phyloP scores from a whole-genome alignment of 2,113 vertebrate species.

The Ursus arctos region DNA sequence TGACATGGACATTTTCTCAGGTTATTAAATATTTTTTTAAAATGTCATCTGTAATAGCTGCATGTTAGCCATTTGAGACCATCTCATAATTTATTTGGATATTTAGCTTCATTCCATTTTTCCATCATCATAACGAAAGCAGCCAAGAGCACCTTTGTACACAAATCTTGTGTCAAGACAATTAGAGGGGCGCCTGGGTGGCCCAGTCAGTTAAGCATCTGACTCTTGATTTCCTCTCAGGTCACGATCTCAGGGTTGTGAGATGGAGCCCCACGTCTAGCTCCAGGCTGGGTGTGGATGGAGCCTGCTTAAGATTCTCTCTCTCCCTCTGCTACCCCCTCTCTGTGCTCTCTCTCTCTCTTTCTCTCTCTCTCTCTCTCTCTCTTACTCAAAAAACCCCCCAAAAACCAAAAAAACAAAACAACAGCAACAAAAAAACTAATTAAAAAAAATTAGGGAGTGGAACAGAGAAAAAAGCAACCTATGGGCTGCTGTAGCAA shows the following conservation, averaged over 20 bases:
- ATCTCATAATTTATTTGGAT: slow-evolving; percentile 40
- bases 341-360: neutral
- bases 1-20: neutral
- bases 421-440: no score
- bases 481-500: neutral
- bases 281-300: neutral
- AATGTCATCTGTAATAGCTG: neutral
- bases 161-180: neutral
- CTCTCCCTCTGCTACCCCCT: neutral
- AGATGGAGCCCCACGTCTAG: neutral
- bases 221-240: neutral
- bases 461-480: neutral
- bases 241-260: neutral
- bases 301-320: neutral
- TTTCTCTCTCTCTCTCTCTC: neutral
- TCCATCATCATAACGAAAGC: slow-evolving; percentile 1
- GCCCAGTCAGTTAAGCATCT: neutral
- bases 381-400: no score
- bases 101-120: neutral
- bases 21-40: slow-evolving; percentile 10
- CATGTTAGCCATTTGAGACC: neutral
- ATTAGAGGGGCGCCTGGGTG: neutral
- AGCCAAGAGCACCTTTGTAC: neutral
- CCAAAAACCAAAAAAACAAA: no score
- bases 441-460: neutral